phyloP scores from a whole-genome alignment of 2,113 vertebrate genomes.

The Percina caprodes region DNA sequence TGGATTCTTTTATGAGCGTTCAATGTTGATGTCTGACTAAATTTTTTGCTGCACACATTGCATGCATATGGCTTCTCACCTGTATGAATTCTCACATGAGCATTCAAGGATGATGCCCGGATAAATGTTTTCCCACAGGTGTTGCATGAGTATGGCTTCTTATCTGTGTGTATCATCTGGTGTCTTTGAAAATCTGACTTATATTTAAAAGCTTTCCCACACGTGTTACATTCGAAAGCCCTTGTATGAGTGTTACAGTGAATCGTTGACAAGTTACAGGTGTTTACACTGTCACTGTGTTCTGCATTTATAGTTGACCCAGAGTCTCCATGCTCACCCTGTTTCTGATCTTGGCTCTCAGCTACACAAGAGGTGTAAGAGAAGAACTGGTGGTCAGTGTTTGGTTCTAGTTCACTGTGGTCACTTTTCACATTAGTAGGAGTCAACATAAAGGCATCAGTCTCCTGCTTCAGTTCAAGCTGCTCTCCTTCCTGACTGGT shows the following conservation, averaged over 20 bases:
- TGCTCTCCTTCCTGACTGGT: too few species aligned
- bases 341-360: constrained; percentile 16
- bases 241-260: neutral
- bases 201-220: neutral
- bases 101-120: neutral
- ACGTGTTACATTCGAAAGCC: constrained; percentile 3
- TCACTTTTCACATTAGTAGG: neutral
- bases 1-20: constrained; percentile 9
- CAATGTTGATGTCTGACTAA: neutral
- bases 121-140: neutral
- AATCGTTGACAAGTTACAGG: neutral
- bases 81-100: neutral
- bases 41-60: neutral
- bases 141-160: neutral
- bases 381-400: neutral
- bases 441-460: neutral
- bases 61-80: constrained; percentile 27
- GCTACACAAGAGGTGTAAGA: neutral
- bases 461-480: too few species aligned
- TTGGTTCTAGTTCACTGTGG: neutral
- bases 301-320: neutral
- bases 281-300: neutral
- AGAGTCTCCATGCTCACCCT: neutral
- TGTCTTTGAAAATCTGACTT: neutral
- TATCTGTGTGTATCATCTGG: neutral